Base-by-base conservation (phyloP, 2,888 invertebrate genomes). In the Galerucella pusilla region DNA sequence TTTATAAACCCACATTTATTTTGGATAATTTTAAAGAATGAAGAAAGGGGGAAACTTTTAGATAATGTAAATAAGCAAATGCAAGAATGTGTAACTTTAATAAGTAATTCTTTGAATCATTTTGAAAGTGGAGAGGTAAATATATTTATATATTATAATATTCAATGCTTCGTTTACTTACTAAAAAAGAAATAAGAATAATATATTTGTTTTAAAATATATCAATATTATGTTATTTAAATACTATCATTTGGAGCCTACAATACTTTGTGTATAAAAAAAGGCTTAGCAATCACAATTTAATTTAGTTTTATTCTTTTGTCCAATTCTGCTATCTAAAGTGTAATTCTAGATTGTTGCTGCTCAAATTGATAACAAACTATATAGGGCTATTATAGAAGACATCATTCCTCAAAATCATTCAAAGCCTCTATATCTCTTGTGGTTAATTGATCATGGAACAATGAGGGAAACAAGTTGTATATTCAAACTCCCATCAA, bases 391-490 rank as follows among this genome's bases (percentile, higher is more conserved):
- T 7, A 70, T 73, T 9, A 77, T 83, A 35, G 77, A 81, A 68
- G 68, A 76, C 14, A 74, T 75, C 25, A 60, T 71, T 11, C 42
- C 14, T 35, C 7, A 46, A 12, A 54, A 54, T 35, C 14, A 20
- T 61, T 16, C 46, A 45, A 46, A 65, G 1, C 20, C 42, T 57
- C 14, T 42, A 16, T 71, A 81, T 78, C 70, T 76, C 5, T 83
- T 83, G 75, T 85, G 84, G 84, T 75, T 85, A 60, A 68, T 84
- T 11, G 85, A 85, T 78, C 81, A 81, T 77, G 85, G 83, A 6
- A 73, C 77, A 35, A 67, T 83, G 69, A 70, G 77, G 52, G 72
- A 81, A 71, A 73, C 77, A 25, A 46, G 72, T 12, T 66, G 49
- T 10, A 75, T 85, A 7, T 85, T 77, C 73, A 80, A 81, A 75